Percentiles rank a stretch among this genome's conserved stretches.
Conservation (phyloP, 2,888 invertebrate genomes). For the Trichopria drosophilae region DNA sequence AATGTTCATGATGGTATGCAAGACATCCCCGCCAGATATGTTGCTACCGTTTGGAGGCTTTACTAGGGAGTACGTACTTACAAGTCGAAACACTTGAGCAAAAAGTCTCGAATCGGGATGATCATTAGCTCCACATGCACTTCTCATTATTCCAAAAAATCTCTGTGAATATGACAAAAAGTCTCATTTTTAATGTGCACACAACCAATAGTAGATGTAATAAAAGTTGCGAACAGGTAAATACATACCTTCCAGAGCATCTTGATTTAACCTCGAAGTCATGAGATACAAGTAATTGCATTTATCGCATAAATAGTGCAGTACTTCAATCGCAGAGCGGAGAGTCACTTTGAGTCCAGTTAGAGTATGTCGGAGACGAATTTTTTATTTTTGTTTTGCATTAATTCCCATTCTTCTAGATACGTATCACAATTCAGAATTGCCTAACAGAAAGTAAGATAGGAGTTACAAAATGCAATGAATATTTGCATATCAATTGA, state of each 20-base stretch:
- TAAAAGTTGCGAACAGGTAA: too few species aligned
- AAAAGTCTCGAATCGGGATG: conserved; percentile 19
- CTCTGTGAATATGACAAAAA: too few species aligned
- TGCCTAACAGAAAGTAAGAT: too few species aligned
- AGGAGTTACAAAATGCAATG: too few species aligned
- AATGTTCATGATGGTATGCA: conserved; percentile 10
- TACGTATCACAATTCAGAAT: too few species aligned
- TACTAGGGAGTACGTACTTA: conserved; percentile 14
- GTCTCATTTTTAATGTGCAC: too few species aligned
- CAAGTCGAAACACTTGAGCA: conserved; percentile 15
- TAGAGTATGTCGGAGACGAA: too few species aligned
- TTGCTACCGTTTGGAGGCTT: conserved; percentile 22
- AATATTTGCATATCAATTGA: too few species aligned
- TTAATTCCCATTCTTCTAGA: too few species aligned
- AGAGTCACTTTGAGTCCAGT: conserved; percentile 30
- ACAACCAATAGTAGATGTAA: too few species aligned
- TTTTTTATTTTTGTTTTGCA: too few species aligned
- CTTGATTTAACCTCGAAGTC: conserved; percentile 32
- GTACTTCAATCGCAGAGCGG: conserved; percentile 23
- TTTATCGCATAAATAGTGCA: conserved; percentile 12
- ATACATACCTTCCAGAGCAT: conserved; percentile 34
- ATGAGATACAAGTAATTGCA: conserved; percentile 28
- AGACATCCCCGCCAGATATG: conserved; percentile 9
- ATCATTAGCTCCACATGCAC: conserved; percentile 20
- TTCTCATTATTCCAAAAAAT: conserved; percentile 25